These are phyloP conservation scores for Nycteola revayana DNA, from an alignment of 2,888 invertebrate species.

Conservation along the genomic window DNA sequence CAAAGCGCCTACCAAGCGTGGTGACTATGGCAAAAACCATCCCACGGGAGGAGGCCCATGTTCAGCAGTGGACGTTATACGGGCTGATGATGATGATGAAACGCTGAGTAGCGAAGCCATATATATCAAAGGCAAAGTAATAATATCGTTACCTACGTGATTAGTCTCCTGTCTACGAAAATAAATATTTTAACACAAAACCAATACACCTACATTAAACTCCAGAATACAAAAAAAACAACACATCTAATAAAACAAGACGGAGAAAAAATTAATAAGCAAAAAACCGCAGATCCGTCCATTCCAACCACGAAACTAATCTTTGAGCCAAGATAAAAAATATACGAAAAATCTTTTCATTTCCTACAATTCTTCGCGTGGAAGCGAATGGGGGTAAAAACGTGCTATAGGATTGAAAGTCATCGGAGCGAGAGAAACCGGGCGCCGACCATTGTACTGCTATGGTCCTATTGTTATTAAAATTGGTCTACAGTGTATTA, in stretches of 20 bases:
- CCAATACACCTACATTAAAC: too few species aligned
- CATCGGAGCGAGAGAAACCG: slow-evolving; percentile 61
- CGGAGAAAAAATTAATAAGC: slow-evolving; percentile 21
- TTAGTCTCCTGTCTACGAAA: too few species aligned
- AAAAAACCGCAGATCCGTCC: slow-evolving; percentile 20
- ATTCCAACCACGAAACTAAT: slow-evolving; percentile 39
- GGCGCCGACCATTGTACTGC: slow-evolving; percentile 58
- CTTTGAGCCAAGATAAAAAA: slow-evolving; percentile 48
- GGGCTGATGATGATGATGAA: too few species aligned
- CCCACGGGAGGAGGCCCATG: too few species aligned
- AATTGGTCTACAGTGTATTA: slow-evolving; percentile 36
- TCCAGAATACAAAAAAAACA: too few species aligned
- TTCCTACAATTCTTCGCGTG: slow-evolving; percentile 53
- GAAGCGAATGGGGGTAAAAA: slow-evolving; percentile 53
- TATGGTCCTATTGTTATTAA: slow-evolving; percentile 56
- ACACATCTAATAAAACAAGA: slow-evolving; percentile 1
- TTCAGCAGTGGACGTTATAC: too few species aligned
- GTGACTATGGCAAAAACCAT: too few species aligned
- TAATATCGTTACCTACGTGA: too few species aligned
- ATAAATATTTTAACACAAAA: too few species aligned
- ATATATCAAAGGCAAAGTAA: too few species aligned
- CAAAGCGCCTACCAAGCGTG: too few species aligned
- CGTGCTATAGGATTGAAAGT: slow-evolving; percentile 58
- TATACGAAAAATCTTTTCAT: slow-evolving; percentile 64
- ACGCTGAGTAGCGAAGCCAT: too few species aligned